Conservation (phyloP, 2,797 vertebrate species). For the Macroramphosus scolopax region DNA sequence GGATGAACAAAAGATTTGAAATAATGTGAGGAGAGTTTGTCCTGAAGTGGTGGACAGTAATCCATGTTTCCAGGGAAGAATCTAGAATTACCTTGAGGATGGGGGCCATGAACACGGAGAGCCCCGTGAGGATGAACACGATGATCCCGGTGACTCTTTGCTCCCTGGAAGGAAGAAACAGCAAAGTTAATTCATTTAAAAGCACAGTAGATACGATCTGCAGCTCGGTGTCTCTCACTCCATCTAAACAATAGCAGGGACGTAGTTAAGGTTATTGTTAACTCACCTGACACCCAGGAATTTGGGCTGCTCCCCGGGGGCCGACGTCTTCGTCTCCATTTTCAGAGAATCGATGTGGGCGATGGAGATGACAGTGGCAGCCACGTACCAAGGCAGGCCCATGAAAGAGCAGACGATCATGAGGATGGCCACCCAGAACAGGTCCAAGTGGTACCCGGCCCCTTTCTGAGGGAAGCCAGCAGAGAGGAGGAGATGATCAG, state of each 20-base stretch:
- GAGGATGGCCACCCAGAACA: conserved; percentile 95
- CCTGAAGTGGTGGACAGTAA: conserved; percentile 61
- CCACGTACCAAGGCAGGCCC: conserved; percentile 97
- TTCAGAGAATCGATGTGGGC: conserved; percentile 98
- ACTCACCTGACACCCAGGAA: conserved; percentile 94
- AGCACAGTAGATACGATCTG: too few species aligned
- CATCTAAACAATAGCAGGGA: too few species aligned
- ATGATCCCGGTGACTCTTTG: conserved; percentile 93
- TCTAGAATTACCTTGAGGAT: conserved; percentile 89
- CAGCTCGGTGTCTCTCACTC: too few species aligned
- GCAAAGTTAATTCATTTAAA: background rate
- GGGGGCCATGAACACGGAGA: conserved; percentile 98
- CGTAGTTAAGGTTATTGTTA: too few species aligned
- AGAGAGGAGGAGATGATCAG: background rate
- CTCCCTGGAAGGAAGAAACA: conserved; percentile 78
- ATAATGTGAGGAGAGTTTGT: conserved; percentile 50
- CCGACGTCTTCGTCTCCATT: conserved; percentile 98
- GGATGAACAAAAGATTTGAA: conserved; percentile 48
- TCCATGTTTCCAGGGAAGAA: conserved; percentile 43
- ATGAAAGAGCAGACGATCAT: conserved; percentile 94
- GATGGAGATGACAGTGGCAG: conserved; percentile 97
- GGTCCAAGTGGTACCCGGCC: conserved; percentile 94
- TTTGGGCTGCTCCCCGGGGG: conserved; percentile 94
- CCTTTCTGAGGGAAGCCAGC: conserved; percentile 85
- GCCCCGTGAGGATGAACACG: conserved; percentile 93